Evolutionary conservation across 1,140 invertebrate genomes (phyloP), one percentile per base, ranked within the genome.

Genomic region (Oncopodura yosiiana): DNA sequence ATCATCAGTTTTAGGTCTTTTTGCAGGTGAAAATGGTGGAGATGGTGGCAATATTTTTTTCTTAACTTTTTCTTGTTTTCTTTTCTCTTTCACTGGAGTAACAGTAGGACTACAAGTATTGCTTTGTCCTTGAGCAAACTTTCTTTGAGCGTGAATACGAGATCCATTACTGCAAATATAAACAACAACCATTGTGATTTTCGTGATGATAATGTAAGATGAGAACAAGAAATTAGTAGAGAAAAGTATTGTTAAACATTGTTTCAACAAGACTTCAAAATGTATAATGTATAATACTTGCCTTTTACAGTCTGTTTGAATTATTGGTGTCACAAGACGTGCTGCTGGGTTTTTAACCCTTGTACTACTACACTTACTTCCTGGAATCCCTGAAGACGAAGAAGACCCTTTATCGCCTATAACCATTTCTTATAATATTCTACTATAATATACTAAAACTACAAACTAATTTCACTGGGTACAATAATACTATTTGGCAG

Each of bases 1-100:
- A 70, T 92, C 87, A 75, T 92, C 87, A 3, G 88, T 88, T 63
- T 88, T 89, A 27, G 87, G 86, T 62, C 83, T 72, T 66, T 79
- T 83, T 42, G 79, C 78, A 19, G 54, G 60, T 36, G 79, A 80
- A 62, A 37, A 80, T 70, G 54, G 77, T 73, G 65, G 81, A 77
- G 38, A 74, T 58, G 73, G 71, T 32, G 71, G 71, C 27, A 67
- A 37, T 54, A 63, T 65, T 73, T 65, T 65, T 76, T 63, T 65
- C 52, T 61, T 64, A 43, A 48, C 57, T 60, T 66, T 67, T 37
- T 67, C 44, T 64, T 74, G 73, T 50, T 79, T 73, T 58, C 77
- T 74, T 63, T 60, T 52, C 61, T 78, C 77, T 63, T 80, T 82
- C 0, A 79, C 71, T 9, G 80, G 74, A 30, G 76, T 77, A 46